Evolutionary conservation across 2,113 vertebrate genomes (phyloP).

Genomic region (Alexandromys fortis): DNA sequence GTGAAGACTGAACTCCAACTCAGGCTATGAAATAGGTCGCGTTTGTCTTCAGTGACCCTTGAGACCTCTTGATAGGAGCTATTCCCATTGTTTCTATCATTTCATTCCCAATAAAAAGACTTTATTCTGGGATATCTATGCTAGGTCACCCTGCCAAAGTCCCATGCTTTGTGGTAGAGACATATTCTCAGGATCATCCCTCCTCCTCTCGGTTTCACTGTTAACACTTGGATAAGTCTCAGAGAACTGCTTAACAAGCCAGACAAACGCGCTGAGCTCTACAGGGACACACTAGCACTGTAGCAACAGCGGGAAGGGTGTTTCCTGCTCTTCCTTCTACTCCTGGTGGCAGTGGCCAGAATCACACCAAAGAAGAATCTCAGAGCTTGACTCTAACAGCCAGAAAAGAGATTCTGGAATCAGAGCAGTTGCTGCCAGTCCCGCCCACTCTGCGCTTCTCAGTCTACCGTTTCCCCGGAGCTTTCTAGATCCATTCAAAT

Average conservation of each 20-base stretch:
- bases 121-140: background rate
- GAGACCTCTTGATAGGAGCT: background rate
- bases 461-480: background rate
- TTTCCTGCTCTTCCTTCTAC: background rate
- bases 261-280: background rate
- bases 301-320: background rate
- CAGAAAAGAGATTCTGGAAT: slow-evolving; percentile 14
- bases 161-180: background rate
- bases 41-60: slow-evolving; percentile 16
- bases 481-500: slow-evolving; percentile 46
- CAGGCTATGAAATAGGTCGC: background rate
- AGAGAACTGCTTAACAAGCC: background rate
- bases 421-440: background rate
- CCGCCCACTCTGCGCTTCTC: background rate
- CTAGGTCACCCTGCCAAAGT: background rate
- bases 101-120: background rate
- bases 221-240: background rate
- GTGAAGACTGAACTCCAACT: background rate
- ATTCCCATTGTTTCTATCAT: background rate
- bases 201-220: background rate
- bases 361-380: background rate
- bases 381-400: background rate
- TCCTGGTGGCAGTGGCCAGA: background rate
- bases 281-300: background rate
- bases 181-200: background rate